These are phyloP conservation scores for Motacilla tschutschensis DNA, from an alignment of 2,113 vertebrate species.

Conservation along the genomic window DNA sequence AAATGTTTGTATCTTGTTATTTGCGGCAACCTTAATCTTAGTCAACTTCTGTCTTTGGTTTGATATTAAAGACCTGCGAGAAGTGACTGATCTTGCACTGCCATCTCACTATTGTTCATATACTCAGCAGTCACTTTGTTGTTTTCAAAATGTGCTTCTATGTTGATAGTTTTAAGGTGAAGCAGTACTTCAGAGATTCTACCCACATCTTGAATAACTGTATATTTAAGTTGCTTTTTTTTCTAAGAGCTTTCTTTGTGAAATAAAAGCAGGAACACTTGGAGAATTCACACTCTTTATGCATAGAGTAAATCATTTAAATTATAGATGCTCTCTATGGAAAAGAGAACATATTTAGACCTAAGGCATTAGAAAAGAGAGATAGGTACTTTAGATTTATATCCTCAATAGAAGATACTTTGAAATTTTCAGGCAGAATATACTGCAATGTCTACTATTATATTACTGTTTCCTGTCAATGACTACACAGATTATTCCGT, in stretches of 20 bases:
- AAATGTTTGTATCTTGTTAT: conserved; percentile 3
- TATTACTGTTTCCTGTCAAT: background rate
- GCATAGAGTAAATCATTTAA: conserved; percentile 39
- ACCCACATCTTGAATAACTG: background rate
- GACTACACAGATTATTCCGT: conserved; percentile 1
- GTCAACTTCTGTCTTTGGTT: background rate
- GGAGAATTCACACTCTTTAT: conserved; percentile 19
- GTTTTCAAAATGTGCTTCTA: conserved; percentile 9
- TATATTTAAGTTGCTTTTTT: background rate
- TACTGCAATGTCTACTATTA: conserved; percentile 3
- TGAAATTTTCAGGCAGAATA: conserved; percentile 26
- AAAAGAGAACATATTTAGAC: background rate
- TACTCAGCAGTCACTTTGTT: background rate
- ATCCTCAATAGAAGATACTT: conserved; percentile 18
- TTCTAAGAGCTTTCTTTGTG: conserved; percentile 33
- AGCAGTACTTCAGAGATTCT: conserved; percentile 18
- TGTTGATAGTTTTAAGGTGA: conserved; percentile 34
- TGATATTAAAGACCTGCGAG: conserved; percentile 3
- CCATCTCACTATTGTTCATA: background rate
- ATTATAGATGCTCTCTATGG: conserved; percentile 29
- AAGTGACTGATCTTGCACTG: conserved; percentile 10
- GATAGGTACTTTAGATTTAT: conserved; percentile 42
- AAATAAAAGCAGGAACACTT: conserved; percentile 42
- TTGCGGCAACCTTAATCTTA: conserved; percentile 9
- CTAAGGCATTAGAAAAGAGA: conserved; percentile 30